Percentiles rank a stretch among this genome's conserved stretches.
These are phyloP conservation scores for Lepus americanus DNA, from an alignment of 2,113 vertebrate species.

Conservation along the genomic window DNA sequence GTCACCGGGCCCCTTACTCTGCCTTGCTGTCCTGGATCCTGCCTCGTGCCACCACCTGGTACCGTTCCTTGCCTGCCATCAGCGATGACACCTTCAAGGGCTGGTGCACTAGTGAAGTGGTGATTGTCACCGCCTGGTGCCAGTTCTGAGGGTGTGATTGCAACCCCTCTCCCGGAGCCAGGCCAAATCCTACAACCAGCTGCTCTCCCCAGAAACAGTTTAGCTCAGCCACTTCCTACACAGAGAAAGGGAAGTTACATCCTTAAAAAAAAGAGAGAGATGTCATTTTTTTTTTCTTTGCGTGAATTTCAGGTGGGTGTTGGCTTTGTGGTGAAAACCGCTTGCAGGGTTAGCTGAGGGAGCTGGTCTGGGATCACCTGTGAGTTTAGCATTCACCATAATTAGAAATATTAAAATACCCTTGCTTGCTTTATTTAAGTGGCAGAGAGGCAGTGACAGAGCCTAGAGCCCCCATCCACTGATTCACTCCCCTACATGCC, in stretches of 20 bases:
- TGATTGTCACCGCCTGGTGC: not conserved
- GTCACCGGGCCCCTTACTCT: not conserved
- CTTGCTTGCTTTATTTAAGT: too few species aligned
- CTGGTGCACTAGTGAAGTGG: not conserved
- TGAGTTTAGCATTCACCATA: not conserved
- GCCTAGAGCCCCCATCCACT: too few species aligned
- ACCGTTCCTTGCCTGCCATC: not conserved
- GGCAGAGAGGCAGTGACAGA: too few species aligned
- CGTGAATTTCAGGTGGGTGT: not conserved
- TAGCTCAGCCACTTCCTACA: not conserved
- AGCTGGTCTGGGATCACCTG: not conserved
- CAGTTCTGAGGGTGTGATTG: not conserved
- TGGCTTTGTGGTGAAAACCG: not conserved
- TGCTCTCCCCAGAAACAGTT: not conserved
- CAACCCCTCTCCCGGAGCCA: not conserved
- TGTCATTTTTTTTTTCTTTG: not conserved
- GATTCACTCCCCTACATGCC: too few species aligned
- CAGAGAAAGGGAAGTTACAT: not conserved
- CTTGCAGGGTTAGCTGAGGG: not conserved
- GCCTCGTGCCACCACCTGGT: not conserved
- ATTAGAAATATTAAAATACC: not conserved
- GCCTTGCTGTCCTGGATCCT: not conserved
- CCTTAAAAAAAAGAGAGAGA: not conserved
- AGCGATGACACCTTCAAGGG: rapidly evolving
- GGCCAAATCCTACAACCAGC: slow-evolving; percentile 8